Base-by-base conservation (phyloP, 2,888 invertebrate genomes). In the Drosophila paucipuncta region DNA sequence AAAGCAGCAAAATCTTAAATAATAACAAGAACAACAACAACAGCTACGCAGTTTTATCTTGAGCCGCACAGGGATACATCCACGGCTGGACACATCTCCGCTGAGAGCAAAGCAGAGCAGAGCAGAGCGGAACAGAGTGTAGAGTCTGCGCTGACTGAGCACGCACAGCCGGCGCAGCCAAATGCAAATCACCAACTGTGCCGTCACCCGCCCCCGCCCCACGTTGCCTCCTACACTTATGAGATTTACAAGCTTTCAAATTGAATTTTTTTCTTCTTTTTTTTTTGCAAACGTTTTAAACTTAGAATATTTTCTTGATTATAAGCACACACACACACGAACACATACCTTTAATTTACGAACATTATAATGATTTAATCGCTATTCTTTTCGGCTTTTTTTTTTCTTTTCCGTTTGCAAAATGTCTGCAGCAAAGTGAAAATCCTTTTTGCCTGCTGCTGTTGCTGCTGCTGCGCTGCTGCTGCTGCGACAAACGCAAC, bases 11-110 rank as follows among this genome's bases (percentile, higher is more conserved):
- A 57, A 30, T 28, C 3, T 31, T 43, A 18, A 57, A 59, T 31
- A 70, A 68, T 55, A 66, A 68, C 47, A 47, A 61, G 30, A 62
- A 65, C 31, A 67, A 58, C 53, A 64, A 71, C 43, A 61, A 49
- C 2, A 35, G 62, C 39, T 59, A 49, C 55, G 41, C 58, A 57
- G 52, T 64, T 71, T 63, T 64, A 53, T 53, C 68, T 77, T 61
- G 52, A 49, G 43, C 55, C 73, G 72, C 83, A 77, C 57, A 75
- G 75, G 76, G 85, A 73, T 82, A 86, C 89, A 79, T 86, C 84
- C 85, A 77, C 87, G 75, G 75, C 81, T 73, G 80, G 84, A 85
- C 85, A 76, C 52, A 60, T 71, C 71, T 68, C 65, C 52, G 60
- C 28, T 39, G 60, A 74, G 58, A 74, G 74, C 59, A 55, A 16